Base-by-base conservation (phyloP, 2,113 vertebrate genomes). In the Amblyornis subalaris region DNA sequence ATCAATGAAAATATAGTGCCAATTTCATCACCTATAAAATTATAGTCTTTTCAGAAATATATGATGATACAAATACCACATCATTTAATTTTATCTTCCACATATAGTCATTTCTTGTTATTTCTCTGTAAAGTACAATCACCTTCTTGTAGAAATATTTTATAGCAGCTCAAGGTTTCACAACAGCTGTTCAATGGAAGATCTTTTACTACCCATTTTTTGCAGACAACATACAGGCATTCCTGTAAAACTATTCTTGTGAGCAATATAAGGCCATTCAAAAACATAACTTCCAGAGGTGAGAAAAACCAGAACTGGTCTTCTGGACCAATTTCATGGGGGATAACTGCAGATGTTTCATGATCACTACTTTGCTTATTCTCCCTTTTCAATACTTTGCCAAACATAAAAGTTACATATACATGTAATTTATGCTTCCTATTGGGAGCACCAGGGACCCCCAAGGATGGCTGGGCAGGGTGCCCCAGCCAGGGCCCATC, bases 1-100 rank as follows among this genome's bases (percentile, higher is more conserved):
- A 97, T 97, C 96, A 96, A 95, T 96, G 62, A 96, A 94, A 88
- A 82, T 89, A 75, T 47, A 95, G 73, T 96, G 61, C 89, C 87
- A 94, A 87, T 97, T 97, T 97, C 54, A 61, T 96, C 88, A 95
- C 88, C 88, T 96, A 90, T 88, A 80, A 96, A 97, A 95, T 95
- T 81, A 95, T 33, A 22, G 61, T 81, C 82, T 95, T 95, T 91
- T 29, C 94, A 92, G 92, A 96, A 97, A 97, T 88, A 92, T 80
- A 92, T 88, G 92, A 85, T 95, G 57, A 88, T 92, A 92, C 1
- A 2, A 83, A 66, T 94, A 81, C 67, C 73, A 88, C 57, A 93
- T 95, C 26, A 89, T 97, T 97, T 97, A 66, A 83, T 96, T 97
- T 98, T 96, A 89, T 95, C 67, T 97, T 95, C 90, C 84, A 92